Base-by-base conservation (phyloP, 2,888 invertebrate species). In the Agrotis exclamationis region DNA sequence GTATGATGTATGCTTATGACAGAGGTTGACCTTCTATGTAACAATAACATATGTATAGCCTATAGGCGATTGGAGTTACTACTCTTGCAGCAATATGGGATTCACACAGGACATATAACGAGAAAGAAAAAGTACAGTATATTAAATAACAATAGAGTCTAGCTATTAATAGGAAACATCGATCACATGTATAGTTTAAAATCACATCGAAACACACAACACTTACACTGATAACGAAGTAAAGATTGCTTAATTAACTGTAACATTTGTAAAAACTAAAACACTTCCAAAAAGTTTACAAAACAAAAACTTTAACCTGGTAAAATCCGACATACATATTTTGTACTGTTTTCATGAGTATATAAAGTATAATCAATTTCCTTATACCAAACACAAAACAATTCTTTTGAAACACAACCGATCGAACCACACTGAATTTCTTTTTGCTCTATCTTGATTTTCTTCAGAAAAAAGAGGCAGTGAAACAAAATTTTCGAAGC, bases 291-390 rank as follows among this genome's bases (percentile, higher is more conserved):
- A 66, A 24, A 5, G 20, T 39, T 14, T 2, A 33, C 3, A 33
- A 13, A 71, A 39, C 1, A 20, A 51, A 44, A 13, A 2, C 22
- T 2, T 6, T 18, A 44, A 20, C 2, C 20, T 66, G 1, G 3
- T 47, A 28, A 47, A 44, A 28, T 54, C 24, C 28, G 18, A 53
- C 0, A 47, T 18, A 53, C 0, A 47, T 18, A 33, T 11, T 48
- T 28, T n/a, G 20, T 67, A 75, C 53, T 67, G 76, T 47, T 75
- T 71, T 48, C 71, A 71, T 67, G 71, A 76, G 71, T 74, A 18
- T 63, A 16, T 54, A n/a, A 28, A 22, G 18, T 18, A 53, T 24
- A 56, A n/a, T 13, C 7, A 14, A 0, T 6, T 48, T 28, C 22
- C 22, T 63, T 53, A 45, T 11, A n/a, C 11, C 16, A 45, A 9